Evolutionary conservation across 2,888 invertebrate species (phyloP), one percentile per base, ranked within the genome.

Genomic region (Malacosoma neustria): DNA sequence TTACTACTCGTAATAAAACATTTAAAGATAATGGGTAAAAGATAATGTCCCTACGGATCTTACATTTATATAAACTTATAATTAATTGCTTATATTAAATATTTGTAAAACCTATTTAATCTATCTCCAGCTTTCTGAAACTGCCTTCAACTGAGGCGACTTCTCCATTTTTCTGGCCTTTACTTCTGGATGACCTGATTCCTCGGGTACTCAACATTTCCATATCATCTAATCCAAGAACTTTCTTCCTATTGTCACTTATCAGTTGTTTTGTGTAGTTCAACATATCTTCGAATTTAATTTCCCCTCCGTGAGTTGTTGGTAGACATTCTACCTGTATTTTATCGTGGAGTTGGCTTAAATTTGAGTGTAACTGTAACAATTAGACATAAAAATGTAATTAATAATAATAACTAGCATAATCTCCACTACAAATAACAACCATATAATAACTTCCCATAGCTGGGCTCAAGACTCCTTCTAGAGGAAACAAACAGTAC

Each of bases 221-320:
- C 88, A 93, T 92, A 5, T 85, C 64, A 48, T 92, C 92, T 32
- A 91, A 73, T 0, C 86, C 85, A 1, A 91, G 52, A 1, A 93
- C 56, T 11, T 82, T 70, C 13, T 90, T 88, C 34, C 90, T 77
- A 49, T 90, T 90, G 3, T 82, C 77, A 3, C 74, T 65, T 22
- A 93, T 58, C 49, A 93, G 88, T 29, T 87, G 75, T 51, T 89
- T 89, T 79, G 92, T 93, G 50, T 87, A 76, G 34, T 86, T 85
- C 9, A 93, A 88, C 93, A 95, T 93, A 45, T 92, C 90, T 14
- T 88, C 81, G 61, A 90, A 76, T 5, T 92, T 89, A 53, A 93
- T 88, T 3, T 80, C 73, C 1, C 94, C 94, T 1, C 94, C 94
- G 60, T 91, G 90, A 51, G 90, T 90, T 14, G 88, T 81, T 0